phyloP scores from a whole-genome alignment of 2,888 invertebrate species.

The Alviniconcha strummeri region DNA sequence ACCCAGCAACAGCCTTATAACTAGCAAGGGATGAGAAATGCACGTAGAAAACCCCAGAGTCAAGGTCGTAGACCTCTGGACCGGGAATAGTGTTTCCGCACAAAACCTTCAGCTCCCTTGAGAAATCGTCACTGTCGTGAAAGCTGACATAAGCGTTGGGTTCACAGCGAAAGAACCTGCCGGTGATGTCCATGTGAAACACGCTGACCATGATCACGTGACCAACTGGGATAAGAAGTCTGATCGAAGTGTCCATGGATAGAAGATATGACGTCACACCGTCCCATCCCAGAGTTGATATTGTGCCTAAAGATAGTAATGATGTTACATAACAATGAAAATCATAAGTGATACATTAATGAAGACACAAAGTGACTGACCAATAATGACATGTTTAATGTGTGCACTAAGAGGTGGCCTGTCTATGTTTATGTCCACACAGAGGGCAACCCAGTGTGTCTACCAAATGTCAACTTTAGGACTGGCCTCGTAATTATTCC shows the following conservation, averaged over 20 bases:
- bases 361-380: too few species aligned
- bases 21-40: neutral
- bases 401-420: too few species aligned
- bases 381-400: too few species aligned
- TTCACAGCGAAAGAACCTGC: neutral
- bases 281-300: neutral
- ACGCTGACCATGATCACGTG: conserved; percentile 9
- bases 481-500: too few species aligned
- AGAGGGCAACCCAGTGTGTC: too few species aligned
- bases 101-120: neutral
- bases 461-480: too few species aligned
- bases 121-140: neutral
- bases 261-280: neutral
- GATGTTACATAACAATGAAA: too few species aligned
- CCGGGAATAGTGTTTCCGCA: neutral
- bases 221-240: neutral
- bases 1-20: neutral
- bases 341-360: too few species aligned
- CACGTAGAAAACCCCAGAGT: neutral
- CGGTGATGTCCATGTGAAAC: neutral
- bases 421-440: too few species aligned
- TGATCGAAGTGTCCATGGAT: neutral
- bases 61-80: neutral
- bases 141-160: neutral
- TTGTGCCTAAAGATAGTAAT: neutral